These are phyloP conservation scores for Emys orbicularis DNA, from an alignment of 2,797 vertebrate genomes.

Conservation along the genomic window DNA sequence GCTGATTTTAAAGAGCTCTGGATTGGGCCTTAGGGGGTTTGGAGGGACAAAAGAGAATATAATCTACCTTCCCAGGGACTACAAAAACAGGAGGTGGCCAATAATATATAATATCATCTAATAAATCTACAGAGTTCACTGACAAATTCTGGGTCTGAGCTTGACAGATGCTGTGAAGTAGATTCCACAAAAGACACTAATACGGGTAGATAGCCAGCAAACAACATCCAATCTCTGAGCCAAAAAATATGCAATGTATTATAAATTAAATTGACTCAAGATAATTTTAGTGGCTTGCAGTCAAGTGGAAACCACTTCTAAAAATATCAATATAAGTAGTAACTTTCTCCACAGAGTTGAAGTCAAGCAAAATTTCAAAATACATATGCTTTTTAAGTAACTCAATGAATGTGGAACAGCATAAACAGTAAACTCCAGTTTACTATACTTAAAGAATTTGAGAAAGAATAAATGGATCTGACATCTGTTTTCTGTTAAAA, in stretches of 20 bases:
- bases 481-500: slow-evolving; percentile 1
- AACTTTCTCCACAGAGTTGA: slow-evolving; percentile 64
- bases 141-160: slow-evolving; percentile 60
- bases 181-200: slow-evolving; percentile 51
- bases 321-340: slow-evolving; percentile 69
- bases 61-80: slow-evolving; percentile 12
- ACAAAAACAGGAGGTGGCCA: not conserved
- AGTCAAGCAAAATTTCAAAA: slow-evolving; percentile 57
- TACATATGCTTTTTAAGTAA: slow-evolving; percentile 43
- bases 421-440: slow-evolving; percentile 36
- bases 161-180: slow-evolving; percentile 62
- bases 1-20: not conserved
- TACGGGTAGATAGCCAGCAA: slow-evolving; percentile 19
- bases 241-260: slow-evolving; percentile 59
- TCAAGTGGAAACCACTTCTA: slow-evolving; percentile 56
- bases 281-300: slow-evolving; percentile 56
- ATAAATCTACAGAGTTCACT: slow-evolving; percentile 57
- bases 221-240: slow-evolving; percentile 63
- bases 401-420: slow-evolving; percentile 37
- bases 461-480: slow-evolving; percentile 46
- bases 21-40: not conserved
- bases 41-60: not conserved
- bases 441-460: slow-evolving; percentile 35
- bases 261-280: slow-evolving; percentile 55
- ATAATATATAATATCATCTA: slow-evolving; percentile 2